phyloP scores from a whole-genome alignment of 30 jellyfish, hydroid and myxozoan genomes.

The Turritopsis rubra region DNA sequence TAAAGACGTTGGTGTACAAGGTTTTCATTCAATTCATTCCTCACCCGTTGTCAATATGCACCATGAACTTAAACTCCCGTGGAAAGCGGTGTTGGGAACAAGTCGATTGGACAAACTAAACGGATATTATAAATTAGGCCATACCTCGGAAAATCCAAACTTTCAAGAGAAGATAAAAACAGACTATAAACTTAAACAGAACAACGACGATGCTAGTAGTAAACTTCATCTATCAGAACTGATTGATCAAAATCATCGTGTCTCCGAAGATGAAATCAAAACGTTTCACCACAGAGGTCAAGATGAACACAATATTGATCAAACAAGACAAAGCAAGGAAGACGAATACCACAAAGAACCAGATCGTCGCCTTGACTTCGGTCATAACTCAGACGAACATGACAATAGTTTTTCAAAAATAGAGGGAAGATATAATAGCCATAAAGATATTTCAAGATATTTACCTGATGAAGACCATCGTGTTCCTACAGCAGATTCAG shows the following conservation, averaged over 20 bases:
- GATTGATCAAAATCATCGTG: slow-evolving; percentile 9
- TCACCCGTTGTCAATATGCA: background rate
- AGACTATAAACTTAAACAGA: background rate
- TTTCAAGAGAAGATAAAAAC: background rate
- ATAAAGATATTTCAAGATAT: background rate
- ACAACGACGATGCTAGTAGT: background rate
- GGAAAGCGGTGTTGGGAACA: slow-evolving; percentile 20
- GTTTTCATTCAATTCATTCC: background rate
- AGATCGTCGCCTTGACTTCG: background rate
- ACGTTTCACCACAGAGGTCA: background rate
- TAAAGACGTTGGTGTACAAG: background rate
- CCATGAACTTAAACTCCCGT: slow-evolving; percentile 10
- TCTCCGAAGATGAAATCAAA: slow-evolving; percentile 1
- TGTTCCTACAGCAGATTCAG: background rate
- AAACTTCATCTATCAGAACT: background rate
- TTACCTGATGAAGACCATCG: background rate
- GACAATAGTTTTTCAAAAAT: background rate
- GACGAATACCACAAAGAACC: background rate
- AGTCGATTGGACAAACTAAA: background rate
- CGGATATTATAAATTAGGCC: background rate
- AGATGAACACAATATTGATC: background rate
- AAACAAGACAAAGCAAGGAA: background rate
- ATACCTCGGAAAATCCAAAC: background rate
- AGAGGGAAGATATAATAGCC: background rate
- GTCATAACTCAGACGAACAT: background rate